Evolutionary conservation across 2,113 vertebrate genomes (phyloP).

Genomic region (Poecile atricapillus): DNA sequence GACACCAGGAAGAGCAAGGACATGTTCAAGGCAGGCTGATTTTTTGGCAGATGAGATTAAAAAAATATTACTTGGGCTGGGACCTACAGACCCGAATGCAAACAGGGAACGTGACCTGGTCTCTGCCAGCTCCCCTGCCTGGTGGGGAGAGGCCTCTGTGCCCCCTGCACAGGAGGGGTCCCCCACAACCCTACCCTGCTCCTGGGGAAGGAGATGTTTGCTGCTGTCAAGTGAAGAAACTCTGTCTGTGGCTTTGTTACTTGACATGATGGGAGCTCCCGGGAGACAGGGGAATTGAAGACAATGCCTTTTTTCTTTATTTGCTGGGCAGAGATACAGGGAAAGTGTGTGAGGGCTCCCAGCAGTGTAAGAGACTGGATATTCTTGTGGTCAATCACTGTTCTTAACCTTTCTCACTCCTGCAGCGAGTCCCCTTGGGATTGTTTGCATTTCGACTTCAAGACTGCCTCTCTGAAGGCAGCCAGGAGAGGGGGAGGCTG

Average conservation of each 20-base stretch:
- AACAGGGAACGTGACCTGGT: rapidly evolving
- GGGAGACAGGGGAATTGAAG: not conserved
- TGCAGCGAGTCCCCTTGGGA: not conserved
- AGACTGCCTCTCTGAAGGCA: not conserved
- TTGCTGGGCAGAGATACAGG: not conserved
- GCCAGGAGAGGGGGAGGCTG: not conserved
- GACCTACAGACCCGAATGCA: not conserved
- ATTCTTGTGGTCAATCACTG: not conserved
- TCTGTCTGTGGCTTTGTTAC: not conserved
- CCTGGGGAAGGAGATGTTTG: not conserved
- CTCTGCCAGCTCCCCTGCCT: not conserved
- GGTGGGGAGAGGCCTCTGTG: not conserved
- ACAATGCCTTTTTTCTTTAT: not conserved
- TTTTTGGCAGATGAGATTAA: not conserved
- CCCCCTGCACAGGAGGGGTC: not conserved
- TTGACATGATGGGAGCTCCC: not conserved
- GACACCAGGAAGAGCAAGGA: rapidly evolving
- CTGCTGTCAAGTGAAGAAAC: not conserved
- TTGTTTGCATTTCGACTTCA: not conserved
- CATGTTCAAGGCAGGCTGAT: not conserved
- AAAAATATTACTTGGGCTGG: not conserved
- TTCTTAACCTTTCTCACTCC: not conserved
- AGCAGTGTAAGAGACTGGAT: not conserved
- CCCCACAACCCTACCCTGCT: rapidly evolving
- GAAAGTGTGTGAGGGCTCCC: not conserved